A percentile compares a stretch with the other conserved stretches of the same genome.
phyloP scores from a whole-genome alignment of 2,888 invertebrate genomes.

The Caenorhabditis sulstoni region DNA sequence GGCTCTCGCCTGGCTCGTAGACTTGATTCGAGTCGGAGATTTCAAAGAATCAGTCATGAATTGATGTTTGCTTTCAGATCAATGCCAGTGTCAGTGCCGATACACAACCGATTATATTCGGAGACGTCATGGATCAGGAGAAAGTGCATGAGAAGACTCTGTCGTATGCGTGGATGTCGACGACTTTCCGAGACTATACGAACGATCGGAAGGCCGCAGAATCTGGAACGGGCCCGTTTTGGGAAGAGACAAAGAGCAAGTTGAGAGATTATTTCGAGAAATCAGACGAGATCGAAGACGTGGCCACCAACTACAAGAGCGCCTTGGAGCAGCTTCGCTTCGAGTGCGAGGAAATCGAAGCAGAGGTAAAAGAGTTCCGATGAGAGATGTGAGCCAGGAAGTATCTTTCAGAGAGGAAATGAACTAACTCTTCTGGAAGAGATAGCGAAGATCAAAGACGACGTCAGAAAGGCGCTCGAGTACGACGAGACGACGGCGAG shows the following conservation, averaged over 20 bases:
- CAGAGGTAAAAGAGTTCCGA: conserved; percentile 30
- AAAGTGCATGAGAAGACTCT: conserved; percentile 15
- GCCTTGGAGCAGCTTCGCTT: conserved; percentile 24
- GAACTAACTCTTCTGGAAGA: conserved; percentile 27
- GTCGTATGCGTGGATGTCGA: conserved; percentile 18
- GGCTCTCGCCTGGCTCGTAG: conserved; percentile 44
- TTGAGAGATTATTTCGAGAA: conserved; percentile 19
- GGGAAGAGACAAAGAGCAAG: neutral
- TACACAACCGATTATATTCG: conserved; percentile 33
- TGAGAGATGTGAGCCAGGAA: too few relatives aligned
- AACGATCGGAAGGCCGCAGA: conserved; percentile 32
- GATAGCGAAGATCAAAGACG: conserved; percentile 28
- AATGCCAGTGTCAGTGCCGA: conserved; percentile 3
- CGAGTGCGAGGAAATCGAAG: conserved; percentile 49
- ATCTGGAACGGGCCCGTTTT: conserved; percentile 1
- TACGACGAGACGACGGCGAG: neutral
- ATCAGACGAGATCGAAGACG: conserved; percentile 18
- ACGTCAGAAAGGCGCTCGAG: conserved; percentile 32
- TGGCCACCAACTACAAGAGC: neutral
- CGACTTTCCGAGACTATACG: conserved; percentile 20
- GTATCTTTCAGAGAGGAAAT: conserved; percentile 36
- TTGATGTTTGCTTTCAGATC: neutral
- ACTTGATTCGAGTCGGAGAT: conserved; percentile 14
- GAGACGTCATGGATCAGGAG: conserved; percentile 24
- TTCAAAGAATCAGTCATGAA: too few relatives aligned